Evolutionary conservation across 2,113 vertebrate species (phyloP), one percentile per base, ranked within the genome.

Genomic region (Polypterus bichir): DNA sequence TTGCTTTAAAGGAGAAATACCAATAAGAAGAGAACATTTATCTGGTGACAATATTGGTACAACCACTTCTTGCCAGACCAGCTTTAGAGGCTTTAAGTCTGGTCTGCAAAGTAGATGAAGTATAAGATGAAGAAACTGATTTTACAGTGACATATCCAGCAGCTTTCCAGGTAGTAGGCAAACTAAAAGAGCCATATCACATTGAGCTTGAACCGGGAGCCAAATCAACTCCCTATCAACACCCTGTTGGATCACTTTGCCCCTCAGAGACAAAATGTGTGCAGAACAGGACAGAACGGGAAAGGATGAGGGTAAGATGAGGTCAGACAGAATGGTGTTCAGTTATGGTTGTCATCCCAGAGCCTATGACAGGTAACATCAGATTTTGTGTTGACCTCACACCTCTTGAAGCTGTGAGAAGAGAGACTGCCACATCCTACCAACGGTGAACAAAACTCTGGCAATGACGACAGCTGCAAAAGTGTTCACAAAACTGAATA

Each of bases 251-350:
- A 55, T 66, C 5, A 47, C 61, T 51, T 44, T 55, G 46, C 56
- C 48, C 53, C 52, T 68, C n/a, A 9, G 56, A 57, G 59, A 46
- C 9, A 64, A 65, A 51, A 63, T 69, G 4, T 46, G 48, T 9
- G 47, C 57, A 7, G 60, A 72, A 44, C n/a, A 67, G 5, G 8
- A 60, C 3, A 46, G 62, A 27, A 72, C 67, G 65, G 65, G 62
- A 69, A 51, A 47, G 5, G 4, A 57, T 64, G 8, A 60, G 63
- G 5, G 55, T 68, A 1, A n/a, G n/a, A n/a, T n/a, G n/a, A 9
- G 60, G 62, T 9, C 63, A 59, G 2, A 69, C 60, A 1, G 62
- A 59, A 47, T 67, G 68, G 55, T 69, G 65, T 44, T 51, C 63
- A 9, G 63, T 47, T 3, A 49, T 68, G 6, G 64, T 57, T 4